Conservation (phyloP, 2,113 vertebrate species). For the Ia io region DNA sequence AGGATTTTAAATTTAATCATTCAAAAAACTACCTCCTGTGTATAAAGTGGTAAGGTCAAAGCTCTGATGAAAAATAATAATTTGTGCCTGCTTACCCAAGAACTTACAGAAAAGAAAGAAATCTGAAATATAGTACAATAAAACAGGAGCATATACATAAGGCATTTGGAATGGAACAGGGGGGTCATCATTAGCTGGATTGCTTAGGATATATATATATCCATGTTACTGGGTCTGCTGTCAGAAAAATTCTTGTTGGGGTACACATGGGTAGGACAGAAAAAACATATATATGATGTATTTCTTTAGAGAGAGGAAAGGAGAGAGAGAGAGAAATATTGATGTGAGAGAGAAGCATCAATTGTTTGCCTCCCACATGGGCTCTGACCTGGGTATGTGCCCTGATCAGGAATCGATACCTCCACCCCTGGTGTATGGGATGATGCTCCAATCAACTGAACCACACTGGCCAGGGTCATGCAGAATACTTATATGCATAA, state of each 20-base stretch:
- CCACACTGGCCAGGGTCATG: background rate
- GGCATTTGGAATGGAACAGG: background rate
- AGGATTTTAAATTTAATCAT: background rate
- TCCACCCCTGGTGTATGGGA: background rate
- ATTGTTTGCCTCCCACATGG: background rate
- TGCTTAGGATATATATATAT: too few relatives aligned
- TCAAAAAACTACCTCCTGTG: background rate
- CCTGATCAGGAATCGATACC: background rate
- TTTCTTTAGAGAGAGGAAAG: too few relatives aligned
- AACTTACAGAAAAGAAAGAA: background rate
- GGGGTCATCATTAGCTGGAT: background rate
- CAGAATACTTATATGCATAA: background rate
- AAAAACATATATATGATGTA: too few relatives aligned
- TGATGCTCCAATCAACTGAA: too few relatives aligned
- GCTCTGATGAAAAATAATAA: background rate
- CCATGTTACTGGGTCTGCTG: too few relatives aligned
- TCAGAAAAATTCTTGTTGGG: too few relatives aligned
- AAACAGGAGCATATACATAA: background rate
- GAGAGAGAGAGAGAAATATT: too few relatives aligned
- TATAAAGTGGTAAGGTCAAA: background rate
- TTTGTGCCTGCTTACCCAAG: background rate
- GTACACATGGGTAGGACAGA: too few relatives aligned
- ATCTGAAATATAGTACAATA: background rate
- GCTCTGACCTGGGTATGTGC: background rate
- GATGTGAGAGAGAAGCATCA: background rate